These are phyloP conservation scores for Acrocephalus arundinaceus DNA, from an alignment of 2,113 vertebrate species.

Conservation along the genomic window DNA sequence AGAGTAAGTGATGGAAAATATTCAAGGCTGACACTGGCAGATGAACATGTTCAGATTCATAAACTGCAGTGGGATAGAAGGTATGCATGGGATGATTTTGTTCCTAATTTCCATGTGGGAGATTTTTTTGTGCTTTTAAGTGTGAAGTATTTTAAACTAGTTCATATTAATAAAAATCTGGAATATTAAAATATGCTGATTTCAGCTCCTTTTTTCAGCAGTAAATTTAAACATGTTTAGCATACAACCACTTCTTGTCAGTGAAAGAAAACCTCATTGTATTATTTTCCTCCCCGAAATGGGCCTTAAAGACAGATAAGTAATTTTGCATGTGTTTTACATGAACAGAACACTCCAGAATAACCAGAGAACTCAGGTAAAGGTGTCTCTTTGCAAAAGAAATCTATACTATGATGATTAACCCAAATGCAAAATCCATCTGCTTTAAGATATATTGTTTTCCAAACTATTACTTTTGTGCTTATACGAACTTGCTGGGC, in stretches of 20 bases:
- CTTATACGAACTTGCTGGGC: background rate
- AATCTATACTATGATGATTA: background rate
- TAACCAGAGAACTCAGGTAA: background rate
- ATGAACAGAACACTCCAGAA: background rate
- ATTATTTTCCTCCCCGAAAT: background rate
- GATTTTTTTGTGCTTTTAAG: background rate
- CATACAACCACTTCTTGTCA: background rate
- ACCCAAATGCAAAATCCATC: background rate
- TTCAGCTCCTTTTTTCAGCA: background rate
- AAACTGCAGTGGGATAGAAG: background rate
- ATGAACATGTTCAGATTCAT: background rate
- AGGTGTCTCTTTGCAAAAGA: constrained; percentile 9
- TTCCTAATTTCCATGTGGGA: background rate
- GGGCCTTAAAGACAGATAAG: background rate
- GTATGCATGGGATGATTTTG: background rate
- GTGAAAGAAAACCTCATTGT: background rate
- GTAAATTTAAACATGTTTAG: background rate
- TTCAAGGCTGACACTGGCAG: background rate
- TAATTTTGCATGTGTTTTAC: constrained; percentile 19
- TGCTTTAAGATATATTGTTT: background rate
- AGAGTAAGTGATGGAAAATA: background rate
- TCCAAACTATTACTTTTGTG: background rate
- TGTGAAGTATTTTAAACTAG: background rate
- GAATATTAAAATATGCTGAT: background rate
- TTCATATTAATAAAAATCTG: background rate